Base-by-base conservation (phyloP, 2,888 invertebrate species). In the Tipula helvola region DNA sequence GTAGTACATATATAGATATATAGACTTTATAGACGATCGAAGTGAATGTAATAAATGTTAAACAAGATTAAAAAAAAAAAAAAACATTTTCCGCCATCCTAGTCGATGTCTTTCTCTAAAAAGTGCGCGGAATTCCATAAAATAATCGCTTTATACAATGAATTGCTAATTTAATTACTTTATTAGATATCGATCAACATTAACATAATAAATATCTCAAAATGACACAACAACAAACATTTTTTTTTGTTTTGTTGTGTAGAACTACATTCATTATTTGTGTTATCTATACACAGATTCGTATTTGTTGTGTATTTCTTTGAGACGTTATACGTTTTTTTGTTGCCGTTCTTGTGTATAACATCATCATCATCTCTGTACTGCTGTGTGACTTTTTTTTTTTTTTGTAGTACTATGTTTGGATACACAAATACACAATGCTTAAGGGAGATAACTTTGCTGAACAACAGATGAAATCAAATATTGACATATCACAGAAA, bases 181-280 rank as follows among this genome's bases (percentile, higher is more conserved):
- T 71, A 71, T 71, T 71, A 71, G 71, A 71, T 71, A 71, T 71
- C 71, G 71, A 71, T 71, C 71, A 71, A 71, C 71, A 71, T 71
- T 71, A 71, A 71, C 71, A 71, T 71, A 28, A 28, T 71, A 71
- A 71, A 71, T 71, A 71, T 71, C n/a, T 71, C 28, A 71, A 71
- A 71, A 71, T 71, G 71, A 28, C 71, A 71, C 71, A 71, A 71
- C 52, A 57, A 57, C 71, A 28, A 28, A 71, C 10, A 71, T 71
- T 16, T 57, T 57, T 18, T 71, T 71, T 18, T 71, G 7, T 39
- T 39, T 39, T 39, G 5, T 39, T 28, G 0, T 57, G 16, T 8
- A 57, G 16, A 57, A 57, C 52, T 57, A 57, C 52, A 57, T 57
- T 57, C 52, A 57, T 57, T 57, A 57, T 57, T 57, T 57, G 52